These are phyloP conservation scores for Drosophila barbarae DNA, from an alignment of 2,888 invertebrate genomes.

Conservation along the genomic window DNA sequence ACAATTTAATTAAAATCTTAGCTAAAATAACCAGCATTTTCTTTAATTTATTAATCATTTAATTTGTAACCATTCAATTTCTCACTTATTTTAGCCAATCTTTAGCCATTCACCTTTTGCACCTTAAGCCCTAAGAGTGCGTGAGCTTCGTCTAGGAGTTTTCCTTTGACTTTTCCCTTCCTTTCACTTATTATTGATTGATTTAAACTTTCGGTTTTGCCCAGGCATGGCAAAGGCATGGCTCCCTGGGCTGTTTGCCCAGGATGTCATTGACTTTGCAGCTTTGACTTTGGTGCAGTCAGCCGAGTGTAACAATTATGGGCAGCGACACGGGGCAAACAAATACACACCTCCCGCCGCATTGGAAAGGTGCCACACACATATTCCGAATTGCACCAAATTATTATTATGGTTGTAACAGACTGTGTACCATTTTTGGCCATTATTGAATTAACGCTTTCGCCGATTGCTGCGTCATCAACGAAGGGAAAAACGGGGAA, in stretches of 20 bases:
- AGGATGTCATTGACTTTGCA: conserved; percentile 68
- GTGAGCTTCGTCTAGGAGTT: background rate
- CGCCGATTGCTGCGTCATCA: conserved; percentile 60
- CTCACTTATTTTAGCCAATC: background rate
- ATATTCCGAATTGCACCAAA: conserved; percentile 59
- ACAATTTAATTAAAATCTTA: background rate
- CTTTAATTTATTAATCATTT: background rate
- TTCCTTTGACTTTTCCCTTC: background rate
- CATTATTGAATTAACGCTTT: conserved; percentile 72
- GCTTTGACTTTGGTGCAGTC: conserved; percentile 71
- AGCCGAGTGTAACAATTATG: conserved; percentile 64
- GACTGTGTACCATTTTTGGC: conserved; percentile 47
- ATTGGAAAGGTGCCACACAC: conserved; percentile 27
- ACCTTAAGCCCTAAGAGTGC: background rate
- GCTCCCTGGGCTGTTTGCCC: conserved; percentile 42
- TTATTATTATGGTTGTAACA: conserved; percentile 52
- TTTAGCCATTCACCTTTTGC: background rate
- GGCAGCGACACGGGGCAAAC: conserved; percentile 25
- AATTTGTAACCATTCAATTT: background rate
- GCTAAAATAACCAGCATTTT: background rate
- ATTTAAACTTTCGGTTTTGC: conserved; percentile 49
- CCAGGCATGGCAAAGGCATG: background rate
- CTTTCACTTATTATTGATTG: conserved; percentile 54
- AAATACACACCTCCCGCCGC: conserved; percentile 30
- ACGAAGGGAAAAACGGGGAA: conserved; percentile 6